Base-by-base conservation (phyloP, 2,797 vertebrate genomes). In the Moxostoma hubbsi region DNA sequence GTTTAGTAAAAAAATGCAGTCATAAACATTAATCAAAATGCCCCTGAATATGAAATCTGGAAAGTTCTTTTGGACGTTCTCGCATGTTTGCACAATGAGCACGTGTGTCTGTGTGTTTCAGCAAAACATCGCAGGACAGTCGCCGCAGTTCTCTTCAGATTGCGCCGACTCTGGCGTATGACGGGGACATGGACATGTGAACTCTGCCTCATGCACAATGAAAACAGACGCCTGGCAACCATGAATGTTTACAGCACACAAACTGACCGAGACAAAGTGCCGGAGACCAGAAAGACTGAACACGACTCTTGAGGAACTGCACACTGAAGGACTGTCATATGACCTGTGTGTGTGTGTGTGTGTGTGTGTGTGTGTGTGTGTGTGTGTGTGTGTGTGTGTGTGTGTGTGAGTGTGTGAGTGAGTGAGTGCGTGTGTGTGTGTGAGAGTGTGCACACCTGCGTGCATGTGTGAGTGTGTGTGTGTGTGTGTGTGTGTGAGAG, bases 101-200 rank as follows among this genome's bases (percentile, higher is more conserved):
- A 24, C 18, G n/a, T n/a, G n/a, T n/a, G n/a, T n/a, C n/a, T n/a
- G n/a, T n/a, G n/a, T 63, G 7, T 73, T 63, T 45, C 90, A 96
- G 95, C 91, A 96, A 94, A 93, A 95, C 91, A 82, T 88, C 91
- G 1, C 93, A 93, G 88, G 91, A 91, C 81, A 92, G 91, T 87
- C 92, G 92, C 82, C 79, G 92, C 86, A 87, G 93, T 83, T 93
- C 92, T 1, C 94, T 94, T 59, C 94, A 95, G 88, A 95, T 96
- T 85, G 93, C 94, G 88, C 90, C 96, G 62, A 93, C 95, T 79
- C 92, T 96, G 88, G 94, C 94, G 78, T 96, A 96, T 0, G 95
- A 96, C 45, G 94, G 94, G 88, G 95, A 96, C 75, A 71, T 94
- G 87, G 95, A 96, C 85, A 96, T 96, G 95, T 96, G 91, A 94